phyloP scores from a whole-genome alignment of 2,113 vertebrate species.

The Sminthopsis crassicaudata region DNA sequence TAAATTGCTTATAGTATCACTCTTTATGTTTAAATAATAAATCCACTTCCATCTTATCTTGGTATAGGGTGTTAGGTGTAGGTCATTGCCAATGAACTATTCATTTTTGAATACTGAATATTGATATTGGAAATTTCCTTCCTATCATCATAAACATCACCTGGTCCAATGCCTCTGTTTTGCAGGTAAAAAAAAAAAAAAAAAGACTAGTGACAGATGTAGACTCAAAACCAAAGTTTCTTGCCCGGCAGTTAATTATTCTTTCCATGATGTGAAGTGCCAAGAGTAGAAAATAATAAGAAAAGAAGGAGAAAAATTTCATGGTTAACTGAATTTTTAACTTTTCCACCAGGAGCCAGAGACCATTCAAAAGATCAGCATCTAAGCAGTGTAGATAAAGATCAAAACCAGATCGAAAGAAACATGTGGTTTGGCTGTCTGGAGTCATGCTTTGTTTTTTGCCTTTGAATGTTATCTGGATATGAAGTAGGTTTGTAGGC shows the following conservation, averaged over 20 bases:
- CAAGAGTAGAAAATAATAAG: neutral
- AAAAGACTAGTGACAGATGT: neutral
- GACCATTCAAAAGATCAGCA: neutral
- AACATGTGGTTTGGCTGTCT: slow-evolving; percentile 23
- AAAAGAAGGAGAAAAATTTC: neutral
- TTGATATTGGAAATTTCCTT: neutral
- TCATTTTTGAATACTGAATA: neutral
- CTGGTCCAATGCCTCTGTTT: neutral
- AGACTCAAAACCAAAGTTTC: neutral
- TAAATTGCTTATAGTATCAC: no score
- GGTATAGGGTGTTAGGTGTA: no score
- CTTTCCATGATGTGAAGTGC: neutral
- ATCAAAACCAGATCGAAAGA: slow-evolving; percentile 52
- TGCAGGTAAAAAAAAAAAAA: neutral
- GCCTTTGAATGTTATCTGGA: neutral
- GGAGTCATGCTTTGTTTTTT: neutral
- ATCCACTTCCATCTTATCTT: no score
- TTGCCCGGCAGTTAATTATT: neutral
- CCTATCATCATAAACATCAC: neutral
- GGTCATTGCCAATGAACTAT: neutral
- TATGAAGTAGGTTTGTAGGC: neutral
- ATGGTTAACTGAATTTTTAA: neutral
- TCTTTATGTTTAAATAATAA: no score
- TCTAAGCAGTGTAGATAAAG: neutral
- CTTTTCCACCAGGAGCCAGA: neutral